phyloP scores from a whole-genome alignment of 2,113 vertebrate genomes.

The Paracanthobrama guichenoti region DNA sequence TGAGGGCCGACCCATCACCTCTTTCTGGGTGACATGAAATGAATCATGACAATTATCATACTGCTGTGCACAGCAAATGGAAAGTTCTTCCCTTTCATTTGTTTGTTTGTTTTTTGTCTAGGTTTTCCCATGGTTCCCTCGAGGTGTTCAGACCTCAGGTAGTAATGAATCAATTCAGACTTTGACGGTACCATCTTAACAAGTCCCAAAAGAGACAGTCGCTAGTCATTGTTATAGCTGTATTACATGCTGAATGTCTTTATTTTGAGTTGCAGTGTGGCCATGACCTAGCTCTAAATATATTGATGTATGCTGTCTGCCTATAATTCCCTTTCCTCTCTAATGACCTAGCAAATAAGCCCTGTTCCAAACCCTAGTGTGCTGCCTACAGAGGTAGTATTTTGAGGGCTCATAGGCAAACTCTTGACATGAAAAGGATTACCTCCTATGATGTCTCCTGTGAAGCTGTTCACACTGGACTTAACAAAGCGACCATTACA shows the following conservation, averaged over 20 bases:
- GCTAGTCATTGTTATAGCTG: background rate
- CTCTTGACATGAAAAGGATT: too few species aligned
- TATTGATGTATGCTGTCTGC: background rate
- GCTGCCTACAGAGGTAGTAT: background rate
- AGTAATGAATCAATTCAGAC: constrained; percentile 32
- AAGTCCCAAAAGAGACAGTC: background rate
- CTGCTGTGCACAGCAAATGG: constrained; percentile 22
- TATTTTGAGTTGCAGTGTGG: background rate
- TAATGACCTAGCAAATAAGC: background rate
- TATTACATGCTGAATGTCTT: constrained; percentile 15
- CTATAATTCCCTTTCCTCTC: background rate
- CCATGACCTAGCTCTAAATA: background rate
- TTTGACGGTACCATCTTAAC: constrained; percentile 18
- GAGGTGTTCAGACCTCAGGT: constrained; percentile 25
- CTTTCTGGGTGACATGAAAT: constrained; percentile 32
- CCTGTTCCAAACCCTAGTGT: background rate
- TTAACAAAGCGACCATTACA: too few species aligned
- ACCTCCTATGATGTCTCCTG: too few species aligned
- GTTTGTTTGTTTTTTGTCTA: constrained; percentile 24
- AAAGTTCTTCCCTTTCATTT: constrained; percentile 8
- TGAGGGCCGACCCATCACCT: background rate
- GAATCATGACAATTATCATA: constrained; percentile 37
- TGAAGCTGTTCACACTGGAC: too few species aligned
- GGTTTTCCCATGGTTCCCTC: background rate
- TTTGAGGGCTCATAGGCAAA: background rate